phyloP scores from a whole-genome alignment of 2,113 vertebrate species.

The human region DNA sequence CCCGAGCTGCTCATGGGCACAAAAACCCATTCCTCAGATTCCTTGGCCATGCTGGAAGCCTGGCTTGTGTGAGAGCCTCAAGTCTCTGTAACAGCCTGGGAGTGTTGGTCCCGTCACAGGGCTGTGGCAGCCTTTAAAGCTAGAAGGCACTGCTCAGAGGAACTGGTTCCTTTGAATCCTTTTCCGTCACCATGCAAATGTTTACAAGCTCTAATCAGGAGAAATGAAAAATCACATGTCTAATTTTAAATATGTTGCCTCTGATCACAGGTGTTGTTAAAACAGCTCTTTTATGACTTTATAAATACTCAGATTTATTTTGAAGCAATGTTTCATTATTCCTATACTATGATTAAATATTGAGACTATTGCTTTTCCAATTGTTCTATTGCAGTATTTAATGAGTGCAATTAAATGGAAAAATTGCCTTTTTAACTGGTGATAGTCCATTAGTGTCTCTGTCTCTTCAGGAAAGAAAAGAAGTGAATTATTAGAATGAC shows the following conservation, averaged over 20 bases:
- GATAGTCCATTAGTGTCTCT: slow-evolving; percentile 90
- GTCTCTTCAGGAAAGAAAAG: slow-evolving; percentile 87
- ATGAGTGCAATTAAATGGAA: slow-evolving; percentile 92
- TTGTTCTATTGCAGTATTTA: slow-evolving; percentile 90
- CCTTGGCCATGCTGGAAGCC: too few relatives aligned
- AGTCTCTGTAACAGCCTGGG: neutral
- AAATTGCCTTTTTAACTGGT: slow-evolving; percentile 91
- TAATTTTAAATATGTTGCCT: slow-evolving; percentile 39
- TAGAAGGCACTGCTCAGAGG: neutral
- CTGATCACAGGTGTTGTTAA: slow-evolving; percentile 74
- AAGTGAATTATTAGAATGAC: slow-evolving; percentile 91
- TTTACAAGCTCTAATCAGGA: slow-evolving; percentile 44
- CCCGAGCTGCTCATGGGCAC: accelerated
- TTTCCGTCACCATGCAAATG: neutral
- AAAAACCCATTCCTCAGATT: neutral
- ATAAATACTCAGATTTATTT: slow-evolving; percentile 83
- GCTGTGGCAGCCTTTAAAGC: accelerated
- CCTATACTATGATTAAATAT: slow-evolving; percentile 88
- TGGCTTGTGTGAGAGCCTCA: neutral
- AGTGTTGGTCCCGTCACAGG: neutral
- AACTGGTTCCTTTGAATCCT: neutral
- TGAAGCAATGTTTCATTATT: slow-evolving; percentile 85
- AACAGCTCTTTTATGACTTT: slow-evolving; percentile 72
- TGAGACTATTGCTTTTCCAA: slow-evolving; percentile 89
- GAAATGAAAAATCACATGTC: slow-evolving; percentile 58